These are phyloP conservation scores for Taenaris catops DNA, from an alignment of 2,888 invertebrate species.

Conservation along the genomic window DNA sequence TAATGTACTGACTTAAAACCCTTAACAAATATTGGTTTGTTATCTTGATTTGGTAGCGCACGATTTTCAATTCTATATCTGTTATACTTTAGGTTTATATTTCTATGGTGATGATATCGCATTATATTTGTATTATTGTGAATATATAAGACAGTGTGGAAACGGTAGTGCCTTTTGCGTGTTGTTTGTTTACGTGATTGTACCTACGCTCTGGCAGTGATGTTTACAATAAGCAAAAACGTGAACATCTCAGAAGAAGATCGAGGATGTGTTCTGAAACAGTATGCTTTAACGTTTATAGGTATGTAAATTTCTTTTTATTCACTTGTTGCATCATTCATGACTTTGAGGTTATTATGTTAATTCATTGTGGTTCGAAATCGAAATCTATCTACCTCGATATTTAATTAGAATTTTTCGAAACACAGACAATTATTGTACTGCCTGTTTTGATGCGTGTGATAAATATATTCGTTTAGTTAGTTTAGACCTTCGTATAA, in stretches of 20 bases:
- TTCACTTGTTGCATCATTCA: no score
- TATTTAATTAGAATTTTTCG: no score
- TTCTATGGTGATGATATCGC: background rate
- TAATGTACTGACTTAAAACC: slow-evolving; percentile 14
- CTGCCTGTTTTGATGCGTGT: no score
- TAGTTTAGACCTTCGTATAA: no score
- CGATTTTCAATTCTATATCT: slow-evolving; percentile 11
- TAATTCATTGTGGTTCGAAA: no score
- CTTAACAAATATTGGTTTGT: slow-evolving; percentile 12
- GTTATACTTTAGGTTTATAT: background rate
- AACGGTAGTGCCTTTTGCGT: slow-evolving; percentile 10
- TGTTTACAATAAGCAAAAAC: slow-evolving; percentile 35
- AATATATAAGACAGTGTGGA: slow-evolving; percentile 8
- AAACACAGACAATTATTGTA: no score
- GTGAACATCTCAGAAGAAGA: slow-evolving; percentile 20
- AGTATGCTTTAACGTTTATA: slow-evolving; percentile 36
- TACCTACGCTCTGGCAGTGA: slow-evolving; percentile 34
- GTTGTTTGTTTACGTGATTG: slow-evolving; percentile 12
- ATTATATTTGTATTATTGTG: slow-evolving; percentile 1
- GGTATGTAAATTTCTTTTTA: slow-evolving; percentile 32
- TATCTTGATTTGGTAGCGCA: background rate
- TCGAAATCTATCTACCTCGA: no score
- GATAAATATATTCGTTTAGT: no score
- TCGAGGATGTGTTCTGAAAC: slow-evolving; percentile 35
- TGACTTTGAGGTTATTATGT: no score